Percentiles rank a stretch among this genome's conserved stretches.
These are phyloP conservation scores for Cyphomyrus discorhynchus DNA, from an alignment of 2,113 vertebrate genomes.

Conservation along the genomic window DNA sequence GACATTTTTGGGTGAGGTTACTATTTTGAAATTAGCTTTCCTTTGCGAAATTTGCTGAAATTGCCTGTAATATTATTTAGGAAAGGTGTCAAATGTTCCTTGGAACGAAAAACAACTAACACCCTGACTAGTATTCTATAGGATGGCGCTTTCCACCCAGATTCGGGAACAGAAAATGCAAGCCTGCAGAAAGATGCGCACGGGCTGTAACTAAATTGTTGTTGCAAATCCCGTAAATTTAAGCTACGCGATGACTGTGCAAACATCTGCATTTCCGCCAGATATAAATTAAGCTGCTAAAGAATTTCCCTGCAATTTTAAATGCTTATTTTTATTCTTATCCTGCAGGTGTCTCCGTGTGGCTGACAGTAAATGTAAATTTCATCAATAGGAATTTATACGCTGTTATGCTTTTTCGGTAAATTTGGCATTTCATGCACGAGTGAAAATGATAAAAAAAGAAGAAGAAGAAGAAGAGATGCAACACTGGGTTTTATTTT, in stretches of 20 bases:
- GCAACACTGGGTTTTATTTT: background rate
- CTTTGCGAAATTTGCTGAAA: background rate
- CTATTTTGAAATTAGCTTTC: background rate
- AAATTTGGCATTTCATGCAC: background rate
- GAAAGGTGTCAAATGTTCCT: background rate
- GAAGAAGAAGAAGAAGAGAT: background rate
- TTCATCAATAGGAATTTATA: background rate
- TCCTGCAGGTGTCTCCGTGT: background rate
- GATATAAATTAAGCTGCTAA: background rate
- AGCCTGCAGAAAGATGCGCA: background rate
- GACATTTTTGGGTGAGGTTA: background rate
- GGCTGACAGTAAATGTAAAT: background rate
- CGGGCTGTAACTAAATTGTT: background rate
- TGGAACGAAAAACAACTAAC: background rate
- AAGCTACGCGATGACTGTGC: background rate
- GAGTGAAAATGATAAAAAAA: background rate
- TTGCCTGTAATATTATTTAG: background rate
- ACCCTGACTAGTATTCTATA: no score
- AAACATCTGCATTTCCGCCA: background rate
- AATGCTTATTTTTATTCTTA: background rate
- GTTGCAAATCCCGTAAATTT: conserved; percentile 7
- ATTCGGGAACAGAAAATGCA: conserved; percentile 16
- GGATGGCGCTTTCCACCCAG: background rate
- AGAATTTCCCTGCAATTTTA: background rate
- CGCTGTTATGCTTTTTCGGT: background rate